Base-by-base conservation (phyloP, 2,797 vertebrate genomes). In the Malurus leucopterus region DNA sequence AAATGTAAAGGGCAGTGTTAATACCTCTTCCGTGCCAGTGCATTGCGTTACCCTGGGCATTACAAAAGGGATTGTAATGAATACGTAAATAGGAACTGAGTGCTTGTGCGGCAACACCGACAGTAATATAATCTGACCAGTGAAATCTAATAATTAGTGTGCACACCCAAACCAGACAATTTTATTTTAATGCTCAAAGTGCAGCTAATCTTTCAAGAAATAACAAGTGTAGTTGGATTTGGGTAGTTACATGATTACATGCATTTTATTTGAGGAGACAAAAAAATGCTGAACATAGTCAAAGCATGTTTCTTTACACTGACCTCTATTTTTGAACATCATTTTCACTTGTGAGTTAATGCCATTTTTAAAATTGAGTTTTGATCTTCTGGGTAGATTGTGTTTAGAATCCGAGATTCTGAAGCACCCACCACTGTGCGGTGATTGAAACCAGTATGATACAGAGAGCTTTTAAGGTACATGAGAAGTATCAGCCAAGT, bases 321-420 rank as follows among this genome's bases (percentile, higher is more conserved):
- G 82, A 95, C 89, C 86, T 94, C 86, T 94, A 70, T 92, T 96
- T 96, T 94, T 91, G 86, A 96, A 90, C 79, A 78, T 95, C 51
- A 85, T 92, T 95, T 96, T 95, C 95, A 88, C 90, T 95, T 90
- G 62, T 82, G 86, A 95, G 76, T 93, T 96, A 96, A 95, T 96
- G 88, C 81, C 92, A 86, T 94, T 94, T 96, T 96, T 73, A 93
- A 95, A 96, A 96, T 95, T 93, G 69, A 90, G 71, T 95, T 96
- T 96, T 96, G 94, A 96, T 94, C 77, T 96, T 94, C 91, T 93
- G 62, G 76, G 55, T 81, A 95, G 84, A 95, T 93, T 90, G 86
- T 93, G 86, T 95, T 95, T 94, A 91, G 91, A 96, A 96, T 96
- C 63, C 17, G 34, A 86, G 91, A 94, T 87, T 94, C 93, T 95